Percentiles rank a stretch among this genome's conserved stretches.
phyloP scores from a whole-genome alignment of 2,113 vertebrate genomes.

The Oncorhynchus gorbuscha region DNA sequence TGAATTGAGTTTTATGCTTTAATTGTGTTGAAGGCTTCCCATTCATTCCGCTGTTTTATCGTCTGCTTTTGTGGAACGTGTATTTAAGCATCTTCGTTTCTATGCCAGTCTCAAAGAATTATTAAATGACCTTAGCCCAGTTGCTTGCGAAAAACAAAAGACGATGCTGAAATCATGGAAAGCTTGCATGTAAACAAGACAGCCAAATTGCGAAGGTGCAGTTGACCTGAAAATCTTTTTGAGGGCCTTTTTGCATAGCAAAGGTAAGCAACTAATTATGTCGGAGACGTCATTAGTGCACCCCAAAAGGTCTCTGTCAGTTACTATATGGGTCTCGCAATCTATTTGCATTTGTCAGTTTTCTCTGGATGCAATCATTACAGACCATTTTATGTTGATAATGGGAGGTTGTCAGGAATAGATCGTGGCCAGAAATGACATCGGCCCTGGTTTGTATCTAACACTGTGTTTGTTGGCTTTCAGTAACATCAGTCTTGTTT shows the following conservation, averaged over 20 bases:
- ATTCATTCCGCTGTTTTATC: neutral
- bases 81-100: neutral
- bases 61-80: constrained; percentile 25
- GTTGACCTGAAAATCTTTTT: constrained; percentile 40
- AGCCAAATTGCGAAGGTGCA: constrained; percentile 43
- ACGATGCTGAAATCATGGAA: constrained; percentile 30
- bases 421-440: neutral
- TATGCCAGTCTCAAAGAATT: constrained; percentile 4
- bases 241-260: too few species aligned
- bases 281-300: too few species aligned
- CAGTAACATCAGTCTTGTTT: too few species aligned
- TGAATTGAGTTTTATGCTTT: neutral
- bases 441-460: neutral
- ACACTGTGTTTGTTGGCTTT: neutral
- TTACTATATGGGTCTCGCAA: too few species aligned
- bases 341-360: neutral
- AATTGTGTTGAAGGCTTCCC: constrained; percentile 34
- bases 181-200: constrained; percentile 39
- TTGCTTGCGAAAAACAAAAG: constrained; percentile 35
- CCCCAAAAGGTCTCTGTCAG: too few species aligned
- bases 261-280: too few species aligned
- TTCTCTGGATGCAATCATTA: neutral
- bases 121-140: constrained; percentile 24
- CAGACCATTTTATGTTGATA: neutral
- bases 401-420: neutral